Base-by-base conservation (phyloP, 2,113 vertebrate species). In the Cheilinus undulatus region DNA sequence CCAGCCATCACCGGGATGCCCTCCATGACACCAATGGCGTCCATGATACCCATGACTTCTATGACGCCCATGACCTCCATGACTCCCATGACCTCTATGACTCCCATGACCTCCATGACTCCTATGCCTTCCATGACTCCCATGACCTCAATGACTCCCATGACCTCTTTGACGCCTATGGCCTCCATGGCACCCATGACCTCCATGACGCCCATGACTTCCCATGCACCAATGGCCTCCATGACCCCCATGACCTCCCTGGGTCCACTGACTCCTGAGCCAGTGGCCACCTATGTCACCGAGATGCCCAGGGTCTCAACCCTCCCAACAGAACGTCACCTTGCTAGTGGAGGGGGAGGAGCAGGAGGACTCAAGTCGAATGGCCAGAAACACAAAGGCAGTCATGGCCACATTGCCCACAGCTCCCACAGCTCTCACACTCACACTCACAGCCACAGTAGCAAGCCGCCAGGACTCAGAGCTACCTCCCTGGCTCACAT, bases 331-430 rank as follows among this genome's bases (percentile, higher is more conserved):
- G 90, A 91, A 50, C 83, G 90, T 10, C 91, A 91, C 69, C 45
- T 83, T 65, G 80, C 60, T 1, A 28, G 62, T 17, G 69, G 59
- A 5, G 69, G 59, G 3, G 73, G 63, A 23, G 86, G 49, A 58
- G 73, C 67, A 14, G 78, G 57, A 6, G 84, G 76, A 63, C 87
- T 93, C 74, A 95, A 95, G 78, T 94, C 93, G 56, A 97, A 97
- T 0, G 96, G 96, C 89, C 96, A 97, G 34, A 97, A 97, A 90
- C 91, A 93, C 69, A 95, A 95, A 86, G 52, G 64, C 58, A 76
- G 79, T 63, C 86, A 90, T 3, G 63, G 87, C 59, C 81, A 89
- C n/a, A 6, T 53, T 49, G 54, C 64, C 54, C 78, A 88, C 85
- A 79, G 74, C 73, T 67, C 84, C 24, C 78, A 72, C 57, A 68